phyloP scores from a whole-genome alignment of 1,140 invertebrate species.

The Brevipalpus yothersi region DNA sequence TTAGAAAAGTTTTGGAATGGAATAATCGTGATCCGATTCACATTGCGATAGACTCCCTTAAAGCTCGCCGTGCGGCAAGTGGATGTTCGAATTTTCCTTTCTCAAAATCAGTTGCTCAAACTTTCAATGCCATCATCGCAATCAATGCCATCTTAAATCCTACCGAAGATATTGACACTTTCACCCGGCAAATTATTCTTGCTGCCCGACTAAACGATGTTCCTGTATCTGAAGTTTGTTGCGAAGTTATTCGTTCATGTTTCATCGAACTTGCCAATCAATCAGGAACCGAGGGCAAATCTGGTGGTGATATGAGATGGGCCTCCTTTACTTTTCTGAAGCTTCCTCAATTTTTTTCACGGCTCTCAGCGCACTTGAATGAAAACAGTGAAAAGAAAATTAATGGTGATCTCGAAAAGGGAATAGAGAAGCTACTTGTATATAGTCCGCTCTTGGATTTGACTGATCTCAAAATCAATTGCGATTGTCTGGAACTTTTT shows the following conservation, averaged over 20 bases:
- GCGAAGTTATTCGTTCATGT: slow-evolving; percentile 63
- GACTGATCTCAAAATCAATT: slow-evolving; percentile 61
- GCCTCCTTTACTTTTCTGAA: slow-evolving; percentile 77
- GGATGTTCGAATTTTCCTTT: not conserved
- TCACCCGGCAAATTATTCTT: slow-evolving; percentile 52
- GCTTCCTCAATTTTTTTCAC: slow-evolving; percentile 25
- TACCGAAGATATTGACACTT: slow-evolving; percentile 46
- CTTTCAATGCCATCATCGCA: slow-evolving; percentile 11
- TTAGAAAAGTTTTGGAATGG: slow-evolving; percentile 9
- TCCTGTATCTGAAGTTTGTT: slow-evolving; percentile 33
- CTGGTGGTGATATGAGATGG: slow-evolving; percentile 57
- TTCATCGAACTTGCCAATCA: slow-evolving; percentile 56
- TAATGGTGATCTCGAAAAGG: slow-evolving; percentile 38
- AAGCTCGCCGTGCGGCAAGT: not conserved
- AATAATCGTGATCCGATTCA: slow-evolving; percentile 6
- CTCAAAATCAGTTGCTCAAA: not conserved
- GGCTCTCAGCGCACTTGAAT: slow-evolving; percentile 9
- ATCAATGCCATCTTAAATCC: slow-evolving; percentile 43
- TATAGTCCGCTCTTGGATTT: slow-evolving; percentile 59
- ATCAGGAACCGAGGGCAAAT: slow-evolving; percentile 30
- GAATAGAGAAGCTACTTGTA: slow-evolving; percentile 51
- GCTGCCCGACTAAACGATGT: slow-evolving; percentile 36
- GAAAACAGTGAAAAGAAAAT: not conserved
- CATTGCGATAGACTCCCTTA: not conserved
- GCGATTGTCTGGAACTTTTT: slow-evolving; percentile 58